Percentiles rank a stretch among this genome's conserved stretches.
phyloP scores from a whole-genome alignment of 2,888 invertebrate species.

The Octodonta nipae region DNA sequence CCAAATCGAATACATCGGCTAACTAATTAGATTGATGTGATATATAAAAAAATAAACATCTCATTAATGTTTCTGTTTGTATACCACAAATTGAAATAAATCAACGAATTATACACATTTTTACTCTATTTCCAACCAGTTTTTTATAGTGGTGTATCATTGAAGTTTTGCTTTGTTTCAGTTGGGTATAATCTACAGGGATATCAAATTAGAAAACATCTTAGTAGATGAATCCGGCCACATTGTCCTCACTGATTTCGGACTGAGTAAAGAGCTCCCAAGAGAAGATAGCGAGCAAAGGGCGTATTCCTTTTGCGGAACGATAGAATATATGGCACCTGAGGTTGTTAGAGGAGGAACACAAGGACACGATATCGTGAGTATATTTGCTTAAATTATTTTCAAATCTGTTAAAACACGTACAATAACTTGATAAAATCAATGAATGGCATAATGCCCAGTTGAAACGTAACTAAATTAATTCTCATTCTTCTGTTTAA shows the following conservation, averaged over 20 bases:
- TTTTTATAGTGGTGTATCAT: too few species aligned
- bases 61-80: too few species aligned
- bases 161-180: conserved; percentile 43
- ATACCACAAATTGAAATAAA: too few species aligned
- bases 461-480: not conserved
- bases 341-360: conserved; percentile 68
- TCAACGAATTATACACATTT: too few species aligned
- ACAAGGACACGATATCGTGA: conserved; percentile 87
- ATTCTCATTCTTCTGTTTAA: not conserved
- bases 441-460: not conserved
- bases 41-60: too few species aligned
- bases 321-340: conserved; percentile 95
- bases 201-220: conserved; percentile 95
- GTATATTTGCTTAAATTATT: conserved; percentile 32
- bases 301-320: conserved; percentile 95
- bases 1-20: too few species aligned
- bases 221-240: conserved; percentile 87
- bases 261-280: conserved; percentile 84
- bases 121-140: too few species aligned
- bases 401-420: not conserved
- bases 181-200: conserved; percentile 94
- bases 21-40: too few species aligned
- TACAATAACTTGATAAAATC: not conserved
- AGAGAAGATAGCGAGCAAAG: conserved; percentile 50
- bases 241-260: conserved; percentile 93